A percentile compares a stretch with the other conserved stretches of the same genome.
These are phyloP conservation scores for Gymnocheta viridis DNA, from an alignment of 2,888 invertebrate genomes.

Conservation along the genomic window DNA sequence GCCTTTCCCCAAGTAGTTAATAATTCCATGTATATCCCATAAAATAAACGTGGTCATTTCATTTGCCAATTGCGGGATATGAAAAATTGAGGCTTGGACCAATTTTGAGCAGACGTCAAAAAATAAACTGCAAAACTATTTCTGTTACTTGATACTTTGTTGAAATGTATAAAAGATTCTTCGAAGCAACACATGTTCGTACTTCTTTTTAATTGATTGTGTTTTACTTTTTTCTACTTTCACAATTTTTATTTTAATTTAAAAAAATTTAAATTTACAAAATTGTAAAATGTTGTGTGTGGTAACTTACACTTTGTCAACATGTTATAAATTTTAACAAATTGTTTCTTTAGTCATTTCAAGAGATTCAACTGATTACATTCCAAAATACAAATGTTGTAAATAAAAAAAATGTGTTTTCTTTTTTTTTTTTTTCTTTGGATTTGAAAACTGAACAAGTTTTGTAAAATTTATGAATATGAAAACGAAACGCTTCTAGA, in stretches of 20 bases:
- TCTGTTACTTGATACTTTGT: no score
- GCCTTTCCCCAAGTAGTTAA: no score
- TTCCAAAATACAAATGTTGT: not conserved
- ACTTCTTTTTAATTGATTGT: no score
- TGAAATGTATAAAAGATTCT: no score
- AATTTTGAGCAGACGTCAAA: no score
- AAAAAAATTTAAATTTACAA: not conserved
- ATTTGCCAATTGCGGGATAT: no score
- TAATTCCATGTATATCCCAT: no score
- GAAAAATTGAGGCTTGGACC: no score
- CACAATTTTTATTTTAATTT: not conserved
- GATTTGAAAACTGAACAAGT: not conserved
- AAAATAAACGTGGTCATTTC: no score
- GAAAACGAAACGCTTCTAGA: not conserved
- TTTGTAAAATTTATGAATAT: not conserved
- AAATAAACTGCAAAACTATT: not conserved
- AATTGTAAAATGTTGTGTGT: not conserved
- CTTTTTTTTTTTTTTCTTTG: not conserved
- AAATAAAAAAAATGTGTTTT: no score
- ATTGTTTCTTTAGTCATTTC: not conserved
- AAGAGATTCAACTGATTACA: not conserved
- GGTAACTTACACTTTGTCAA: not conserved
- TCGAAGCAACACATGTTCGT: no score
- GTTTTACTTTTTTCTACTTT: not conserved
- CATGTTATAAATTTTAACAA: slow-evolving; percentile 7